phyloP scores from a whole-genome alignment of 2,113 vertebrate species.

The Glaucomys volans region DNA sequence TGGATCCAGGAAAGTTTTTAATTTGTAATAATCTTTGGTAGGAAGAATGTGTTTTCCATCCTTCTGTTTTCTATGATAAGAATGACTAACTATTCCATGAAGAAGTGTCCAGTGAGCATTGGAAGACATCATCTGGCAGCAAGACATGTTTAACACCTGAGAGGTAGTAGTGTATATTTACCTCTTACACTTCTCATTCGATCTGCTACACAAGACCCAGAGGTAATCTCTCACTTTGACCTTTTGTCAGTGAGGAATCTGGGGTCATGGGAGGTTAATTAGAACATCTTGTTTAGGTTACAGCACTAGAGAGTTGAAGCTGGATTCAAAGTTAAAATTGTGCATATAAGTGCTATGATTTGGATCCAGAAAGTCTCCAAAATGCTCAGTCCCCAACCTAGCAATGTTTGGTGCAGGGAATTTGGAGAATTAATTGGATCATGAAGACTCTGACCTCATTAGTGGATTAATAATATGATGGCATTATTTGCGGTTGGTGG shows the following conservation, averaged over 20 bases:
- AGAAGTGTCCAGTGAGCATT: no score
- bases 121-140: background rate
- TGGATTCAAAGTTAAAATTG: background rate
- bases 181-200: background rate
- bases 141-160: background rate
- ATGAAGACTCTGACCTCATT: no score
- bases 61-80: background rate
- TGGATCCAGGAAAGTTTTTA: background rate
- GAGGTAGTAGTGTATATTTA: background rate
- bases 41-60: background rate
- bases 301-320: background rate
- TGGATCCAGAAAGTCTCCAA: no score
- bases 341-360: no score
- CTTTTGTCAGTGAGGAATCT: background rate
- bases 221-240: background rate
- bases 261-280: background rate
- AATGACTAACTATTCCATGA: background rate
- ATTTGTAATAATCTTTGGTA: background rate
- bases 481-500: no score
- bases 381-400: no score
- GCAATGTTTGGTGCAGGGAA: no score
- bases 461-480: no score
- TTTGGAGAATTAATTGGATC: no score
- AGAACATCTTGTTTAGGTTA: fast-evolving
- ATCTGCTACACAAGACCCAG: background rate